These are phyloP conservation scores for Athrips mouffetella DNA, from an alignment of 2,888 invertebrate species.

Conservation along the genomic window DNA sequence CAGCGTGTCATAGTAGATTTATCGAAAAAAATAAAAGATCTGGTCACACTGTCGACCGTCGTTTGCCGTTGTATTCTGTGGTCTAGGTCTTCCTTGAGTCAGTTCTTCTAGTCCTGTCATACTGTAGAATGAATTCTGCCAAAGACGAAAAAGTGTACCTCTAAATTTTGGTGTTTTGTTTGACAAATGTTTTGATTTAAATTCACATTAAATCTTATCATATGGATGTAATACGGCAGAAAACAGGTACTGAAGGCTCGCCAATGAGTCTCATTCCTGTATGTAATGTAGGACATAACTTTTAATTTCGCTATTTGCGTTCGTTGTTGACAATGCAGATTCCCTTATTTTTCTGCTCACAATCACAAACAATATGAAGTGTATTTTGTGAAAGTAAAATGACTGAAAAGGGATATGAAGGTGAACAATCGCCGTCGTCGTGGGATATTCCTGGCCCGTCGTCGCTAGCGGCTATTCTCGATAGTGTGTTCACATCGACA, in stretches of 20 bases:
- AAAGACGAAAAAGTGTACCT: background rate
- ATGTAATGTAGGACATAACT: background rate
- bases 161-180: constrained; percentile 9
- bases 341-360: constrained; percentile 29
- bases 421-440: constrained; percentile 55
- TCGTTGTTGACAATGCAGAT: constrained; percentile 32
- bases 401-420: constrained; percentile 63
- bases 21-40: too few relatives aligned
- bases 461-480: constrained; percentile 80
- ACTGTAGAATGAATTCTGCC: background rate
- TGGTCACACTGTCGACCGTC: too few relatives aligned
- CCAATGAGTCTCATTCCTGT: background rate
- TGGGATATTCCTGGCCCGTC: constrained; percentile 73
- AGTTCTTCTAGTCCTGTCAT: too few relatives aligned
- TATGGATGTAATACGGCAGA: background rate
- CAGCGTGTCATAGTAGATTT: too few relatives aligned
- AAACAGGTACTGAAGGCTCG: background rate
- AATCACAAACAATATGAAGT: constrained; percentile 18
- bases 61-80: too few relatives aligned
- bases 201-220: background rate
- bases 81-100: too few relatives aligned
- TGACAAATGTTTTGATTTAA: background rate
- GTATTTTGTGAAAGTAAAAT: constrained; percentile 38
- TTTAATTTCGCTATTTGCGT: background rate
- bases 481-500: constrained; percentile 80